These are phyloP conservation scores for Drosophila percnosoma DNA, from an alignment of 2,888 invertebrate genomes.

Conservation along the genomic window DNA sequence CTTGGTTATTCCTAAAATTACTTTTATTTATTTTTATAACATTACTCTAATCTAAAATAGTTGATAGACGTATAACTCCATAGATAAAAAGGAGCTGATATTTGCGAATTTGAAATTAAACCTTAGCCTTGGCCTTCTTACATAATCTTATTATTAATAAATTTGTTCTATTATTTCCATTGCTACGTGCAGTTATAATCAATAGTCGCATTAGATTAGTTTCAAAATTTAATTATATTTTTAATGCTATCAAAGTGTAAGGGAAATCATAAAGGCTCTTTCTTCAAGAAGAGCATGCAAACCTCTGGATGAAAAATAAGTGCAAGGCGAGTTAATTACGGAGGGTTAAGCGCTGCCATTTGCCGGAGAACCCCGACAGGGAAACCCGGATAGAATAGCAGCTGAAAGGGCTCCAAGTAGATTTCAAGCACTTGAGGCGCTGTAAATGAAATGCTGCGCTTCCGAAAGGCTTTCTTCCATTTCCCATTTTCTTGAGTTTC, in stretches of 20 bases:
- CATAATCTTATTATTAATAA: neutral
- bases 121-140: neutral
- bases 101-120: neutral
- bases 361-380: conserved; percentile 3
- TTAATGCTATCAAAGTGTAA: neutral
- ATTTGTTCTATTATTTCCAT: neutral
- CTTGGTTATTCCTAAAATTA: too few species aligned
- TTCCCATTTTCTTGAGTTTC: conserved; percentile 29
- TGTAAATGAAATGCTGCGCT: conserved; percentile 69
- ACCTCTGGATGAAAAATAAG: conserved; percentile 21
- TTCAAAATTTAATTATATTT: neutral
- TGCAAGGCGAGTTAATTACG: conserved; percentile 70
- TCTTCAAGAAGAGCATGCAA: neutral
- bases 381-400: neutral
- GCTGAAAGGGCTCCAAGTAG: conserved; percentile 54
- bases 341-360: conserved; percentile 61
- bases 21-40: neutral
- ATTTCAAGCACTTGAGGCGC: conserved; percentile 72
- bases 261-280: neutral
- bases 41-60: neutral
- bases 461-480: conserved; percentile 34
- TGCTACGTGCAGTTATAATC: neutral
- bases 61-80: neutral
- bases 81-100: accelerated
- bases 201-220: neutral